Base-by-base conservation (phyloP, 2,113 vertebrate genomes). In the Myxocyprinus asiaticus region DNA sequence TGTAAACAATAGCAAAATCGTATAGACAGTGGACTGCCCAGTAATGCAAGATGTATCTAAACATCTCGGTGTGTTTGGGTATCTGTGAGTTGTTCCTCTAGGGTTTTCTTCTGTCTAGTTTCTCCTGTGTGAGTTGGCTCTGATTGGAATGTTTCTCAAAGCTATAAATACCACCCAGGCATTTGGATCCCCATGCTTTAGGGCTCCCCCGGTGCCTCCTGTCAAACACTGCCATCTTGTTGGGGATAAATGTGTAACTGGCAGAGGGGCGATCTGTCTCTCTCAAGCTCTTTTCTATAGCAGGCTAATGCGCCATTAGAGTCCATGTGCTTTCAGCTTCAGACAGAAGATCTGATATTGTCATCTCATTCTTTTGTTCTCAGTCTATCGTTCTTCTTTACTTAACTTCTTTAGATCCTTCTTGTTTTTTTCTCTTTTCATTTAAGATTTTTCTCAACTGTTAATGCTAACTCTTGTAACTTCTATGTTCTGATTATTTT, bases 161-260 rank as follows among this genome's bases (percentile, higher is more conserved):
- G 76, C 81, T 84, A 86, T 84, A 84, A 84, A 86, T 86, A 86
- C 65, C 81, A 79, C 77, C 48, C 78, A 83, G 81, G 84, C 72
- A 81, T 76, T 84, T 82, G 71, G 67, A 83, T 85, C 82, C 79
- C 84, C 80, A 70, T 78, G 79, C 79, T 84, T 86, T 84, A 83
- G 53, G 48, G 78, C 78, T 86, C 85, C 85, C 85, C 43, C 22
- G 81, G 72, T 65, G 76, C 78, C 50, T 64, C 69, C 76, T 86
- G 83, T 86, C 85, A 86, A 79, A 86, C 68, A 74, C 64, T 77
- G 73, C 82, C 77, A 81, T 84, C 85, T 86, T 84, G 81, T 86
- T 84, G 85, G 78, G 76, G 83, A 82, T 86, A 84, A 84, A 84
- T 86, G 81, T 78, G 11, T 73, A 76, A 67, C 66, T 76, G 79